Base-by-base conservation (phyloP, 2,797 vertebrate species). In the Gymnothorax reevesii region DNA sequence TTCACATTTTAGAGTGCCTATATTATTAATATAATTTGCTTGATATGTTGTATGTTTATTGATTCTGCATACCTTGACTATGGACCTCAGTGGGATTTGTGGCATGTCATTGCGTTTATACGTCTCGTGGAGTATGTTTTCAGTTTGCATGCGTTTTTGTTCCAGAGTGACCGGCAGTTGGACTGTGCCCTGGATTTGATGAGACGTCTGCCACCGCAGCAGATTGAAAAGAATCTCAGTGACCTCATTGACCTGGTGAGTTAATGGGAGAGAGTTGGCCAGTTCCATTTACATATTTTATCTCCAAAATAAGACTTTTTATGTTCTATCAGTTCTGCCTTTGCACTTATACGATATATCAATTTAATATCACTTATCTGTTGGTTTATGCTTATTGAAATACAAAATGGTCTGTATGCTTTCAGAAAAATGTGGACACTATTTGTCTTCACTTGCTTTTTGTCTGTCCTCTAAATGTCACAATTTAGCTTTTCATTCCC, bases 181-280 rank as follows among this genome's bases (percentile, higher is more conserved):
- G 99, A 99, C 93, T 99, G 98, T 98, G 99, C 99, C 94, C 98
- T 99, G 96, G 99, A 99, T 94, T 95, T 99, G 94, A 99, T 99
- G 99, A 99, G 99, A 97, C 99, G 98, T 91, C 96, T 99, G 96
- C 99, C 99, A 95, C 98, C 99, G 0, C 99, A 99, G 94, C 99
- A 99, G 94, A 99, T 99, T 13, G 99, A 99, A 96, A 99, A 99
- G 92, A 99, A 99, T 96, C 98, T 99, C 94, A 99, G 99, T 13
- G 99, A 99, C 96, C 97, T 99, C 95, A 99, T 99, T 73, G 99
- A 99, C 94, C 94, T 99, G 97, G 98, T 99, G 91, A 93, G 97
- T 96, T 87, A 54, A n/a, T 80, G 49, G 49, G 75, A 79, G 49
- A 49, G 75, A 15, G 10, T 52, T 54, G 77, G 52, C 15, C 1